A percentile compares a stretch with the other conserved stretches of the same genome.
These are phyloP conservation scores for Meriones psammophilus DNA, from an alignment of 2,797 vertebrate species.

Conservation along the genomic window DNA sequence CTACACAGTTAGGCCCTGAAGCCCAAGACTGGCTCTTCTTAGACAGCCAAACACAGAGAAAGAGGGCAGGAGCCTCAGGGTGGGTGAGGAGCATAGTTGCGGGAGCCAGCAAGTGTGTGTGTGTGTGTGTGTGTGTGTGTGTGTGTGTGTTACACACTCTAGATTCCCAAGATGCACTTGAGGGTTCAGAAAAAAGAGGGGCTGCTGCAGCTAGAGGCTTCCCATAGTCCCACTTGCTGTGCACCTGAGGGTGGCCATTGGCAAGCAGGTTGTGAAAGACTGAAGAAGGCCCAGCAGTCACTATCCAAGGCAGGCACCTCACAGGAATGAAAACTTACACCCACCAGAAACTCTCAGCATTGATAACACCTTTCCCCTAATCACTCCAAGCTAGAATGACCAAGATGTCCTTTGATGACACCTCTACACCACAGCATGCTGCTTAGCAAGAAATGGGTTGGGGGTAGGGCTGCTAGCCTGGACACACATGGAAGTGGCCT, in stretches of 20 bases:
- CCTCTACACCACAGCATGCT: accelerated
- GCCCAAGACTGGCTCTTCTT: background rate
- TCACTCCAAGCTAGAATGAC: background rate
- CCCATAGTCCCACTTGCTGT: no score
- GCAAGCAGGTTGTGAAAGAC: no score
- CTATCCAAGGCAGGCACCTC: background rate
- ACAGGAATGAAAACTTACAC: accelerated
- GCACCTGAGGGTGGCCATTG: no score
- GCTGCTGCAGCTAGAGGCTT: no score
- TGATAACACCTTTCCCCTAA: accelerated
- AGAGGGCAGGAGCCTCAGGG: background rate
- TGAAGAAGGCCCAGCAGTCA: accelerated
- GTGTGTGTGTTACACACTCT: background rate
- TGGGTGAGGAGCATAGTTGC: background rate
- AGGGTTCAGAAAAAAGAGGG: background rate
- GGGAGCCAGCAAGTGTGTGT: background rate
- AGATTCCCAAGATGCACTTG: background rate
- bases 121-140: background rate
- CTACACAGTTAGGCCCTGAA: no score
- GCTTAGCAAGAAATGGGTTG: no score
- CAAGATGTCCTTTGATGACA: background rate
- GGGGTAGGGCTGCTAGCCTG: accelerated
- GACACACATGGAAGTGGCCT: no score
- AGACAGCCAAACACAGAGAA: background rate
- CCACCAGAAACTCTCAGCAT: accelerated